Evolutionary conservation across 2,797 vertebrate species (phyloP).

Genomic region (Phoebastria nigripes): DNA sequence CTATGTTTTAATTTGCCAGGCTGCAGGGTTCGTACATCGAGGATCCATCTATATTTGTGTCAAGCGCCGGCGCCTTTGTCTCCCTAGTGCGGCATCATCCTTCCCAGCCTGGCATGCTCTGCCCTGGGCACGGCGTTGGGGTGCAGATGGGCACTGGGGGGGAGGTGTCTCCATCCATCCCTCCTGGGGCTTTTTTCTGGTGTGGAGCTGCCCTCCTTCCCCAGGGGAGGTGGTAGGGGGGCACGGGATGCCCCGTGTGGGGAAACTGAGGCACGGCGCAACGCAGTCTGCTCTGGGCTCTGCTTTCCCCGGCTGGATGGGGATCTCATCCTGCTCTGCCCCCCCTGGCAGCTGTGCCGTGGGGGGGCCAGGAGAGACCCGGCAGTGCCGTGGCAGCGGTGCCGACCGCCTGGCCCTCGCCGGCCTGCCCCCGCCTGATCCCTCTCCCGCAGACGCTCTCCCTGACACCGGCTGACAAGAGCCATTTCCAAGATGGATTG

Average conservation of each 20-base stretch:
- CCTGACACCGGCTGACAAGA: slow-evolving; percentile 83
- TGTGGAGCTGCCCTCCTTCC: background rate
- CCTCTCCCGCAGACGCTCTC: slow-evolving; percentile 73
- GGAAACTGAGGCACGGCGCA: background rate
- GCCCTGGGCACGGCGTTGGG: background rate
- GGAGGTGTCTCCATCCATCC: background rate
- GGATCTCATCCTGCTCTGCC: background rate
- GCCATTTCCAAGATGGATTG: slow-evolving; percentile 87
- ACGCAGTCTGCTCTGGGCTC: rapidly evolving
- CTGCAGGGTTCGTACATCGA: slow-evolving; percentile 35
- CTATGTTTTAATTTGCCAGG: slow-evolving; percentile 70
- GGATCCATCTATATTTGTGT: slow-evolving; percentile 74
- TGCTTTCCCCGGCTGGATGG: background rate
- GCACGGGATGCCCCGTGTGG: rapidly evolving
- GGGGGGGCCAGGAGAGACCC: background rate
- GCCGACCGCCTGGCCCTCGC: slow-evolving; percentile 6
- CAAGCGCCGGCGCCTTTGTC: slow-evolving; percentile 63
- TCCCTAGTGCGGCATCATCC: background rate
- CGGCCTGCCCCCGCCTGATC: slow-evolving; percentile 62
- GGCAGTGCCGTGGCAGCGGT: background rate
- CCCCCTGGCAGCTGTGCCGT: rapidly evolving
- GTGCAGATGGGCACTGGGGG: background rate
- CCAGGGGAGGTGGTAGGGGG: background rate
- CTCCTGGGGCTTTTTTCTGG: background rate
- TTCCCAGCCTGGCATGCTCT: background rate